Evolutionary conservation across 2,888 invertebrate genomes (phyloP).

Genomic region (Platypus cylindrus): DNA sequence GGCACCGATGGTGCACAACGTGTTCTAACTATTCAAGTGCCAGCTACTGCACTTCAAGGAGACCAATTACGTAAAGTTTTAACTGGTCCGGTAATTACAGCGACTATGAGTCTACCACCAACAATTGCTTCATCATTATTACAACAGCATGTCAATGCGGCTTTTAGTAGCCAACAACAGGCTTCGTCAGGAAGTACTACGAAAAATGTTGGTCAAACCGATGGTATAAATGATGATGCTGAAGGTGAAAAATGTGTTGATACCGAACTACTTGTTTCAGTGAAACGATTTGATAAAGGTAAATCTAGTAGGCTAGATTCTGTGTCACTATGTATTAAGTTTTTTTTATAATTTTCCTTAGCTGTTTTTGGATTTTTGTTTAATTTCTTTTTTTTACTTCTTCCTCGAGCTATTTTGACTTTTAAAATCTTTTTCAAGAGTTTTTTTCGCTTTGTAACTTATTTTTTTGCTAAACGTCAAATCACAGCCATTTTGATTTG

Average conservation of each 20-base stretch:
- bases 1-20: slow-evolving; percentile 52
- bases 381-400: too few relatives aligned
- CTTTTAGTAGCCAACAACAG: slow-evolving; percentile 33
- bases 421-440: too few relatives aligned
- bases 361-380: too few relatives aligned
- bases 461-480: too few relatives aligned
- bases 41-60: slow-evolving; percentile 63
- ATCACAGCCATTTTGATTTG: too few relatives aligned
- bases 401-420: too few relatives aligned
- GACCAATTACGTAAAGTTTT: slow-evolving; percentile 55
- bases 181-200: slow-evolving; percentile 19
- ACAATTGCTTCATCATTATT: slow-evolving; percentile 67
- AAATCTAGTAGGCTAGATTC: too few relatives aligned
- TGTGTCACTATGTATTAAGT: too few relatives aligned
- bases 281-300: too few relatives aligned
- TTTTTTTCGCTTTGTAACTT: too few relatives aligned
- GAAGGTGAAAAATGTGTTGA: slow-evolving; percentile 25
- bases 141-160: slow-evolving; percentile 82
- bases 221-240: slow-evolving; percentile 24
- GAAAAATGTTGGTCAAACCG: slow-evolving; percentile 22
- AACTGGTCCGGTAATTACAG: slow-evolving; percentile 79
- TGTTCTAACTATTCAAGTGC: slow-evolving; percentile 76
- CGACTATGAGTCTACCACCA: slow-evolving; percentile 77
- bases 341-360: too few relatives aligned
- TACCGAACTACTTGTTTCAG: too few relatives aligned